Evolutionary conservation across 2,888 invertebrate species (phyloP).

Genomic region (Aphrophora alni): DNA sequence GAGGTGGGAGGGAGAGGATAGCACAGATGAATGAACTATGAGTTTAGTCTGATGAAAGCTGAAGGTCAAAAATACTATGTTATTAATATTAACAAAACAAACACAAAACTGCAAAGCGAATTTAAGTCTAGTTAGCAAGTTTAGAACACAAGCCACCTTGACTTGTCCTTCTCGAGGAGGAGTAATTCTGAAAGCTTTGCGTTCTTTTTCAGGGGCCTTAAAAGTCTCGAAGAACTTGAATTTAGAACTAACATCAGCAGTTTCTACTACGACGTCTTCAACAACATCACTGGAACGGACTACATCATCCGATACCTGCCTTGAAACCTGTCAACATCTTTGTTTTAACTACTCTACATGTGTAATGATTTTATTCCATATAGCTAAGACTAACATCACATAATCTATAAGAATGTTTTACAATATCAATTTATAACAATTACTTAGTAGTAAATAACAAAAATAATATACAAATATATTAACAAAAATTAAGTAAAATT

Average conservation of each 20-base stretch:
- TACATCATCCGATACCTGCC: slow-evolving; percentile 69
- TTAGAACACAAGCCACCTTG: slow-evolving; percentile 59
- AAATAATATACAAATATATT: too few species aligned
- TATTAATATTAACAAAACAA: neutral
- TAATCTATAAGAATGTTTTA: too few species aligned
- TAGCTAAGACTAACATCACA: too few species aligned
- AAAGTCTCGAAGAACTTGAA: slow-evolving; percentile 93
- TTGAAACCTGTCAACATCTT: slow-evolving; percentile 54
- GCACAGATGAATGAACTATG: neutral
- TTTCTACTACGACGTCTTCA: slow-evolving; percentile 80
- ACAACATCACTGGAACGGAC: slow-evolving; percentile 74
- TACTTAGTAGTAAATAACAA: too few species aligned
- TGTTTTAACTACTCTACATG: slow-evolving; percentile 11
- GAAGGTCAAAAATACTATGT: neutral
- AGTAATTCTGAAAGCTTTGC: slow-evolving; percentile 84
- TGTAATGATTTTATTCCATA: neutral
- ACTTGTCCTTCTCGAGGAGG: slow-evolving; percentile 83
- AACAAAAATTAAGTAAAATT: too few species aligned
- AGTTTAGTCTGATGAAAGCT: neutral
- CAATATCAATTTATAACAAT: too few species aligned
- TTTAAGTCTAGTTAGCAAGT: slow-evolving; percentile 41
- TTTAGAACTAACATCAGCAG: slow-evolving; percentile 81
- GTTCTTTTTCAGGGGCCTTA: slow-evolving; percentile 70
- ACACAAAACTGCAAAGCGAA: slow-evolving; percentile 21
- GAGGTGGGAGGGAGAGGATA: neutral